phyloP scores from a whole-genome alignment of 1,140 invertebrate genomes.

The Pogonomyrmex barbatus region DNA sequence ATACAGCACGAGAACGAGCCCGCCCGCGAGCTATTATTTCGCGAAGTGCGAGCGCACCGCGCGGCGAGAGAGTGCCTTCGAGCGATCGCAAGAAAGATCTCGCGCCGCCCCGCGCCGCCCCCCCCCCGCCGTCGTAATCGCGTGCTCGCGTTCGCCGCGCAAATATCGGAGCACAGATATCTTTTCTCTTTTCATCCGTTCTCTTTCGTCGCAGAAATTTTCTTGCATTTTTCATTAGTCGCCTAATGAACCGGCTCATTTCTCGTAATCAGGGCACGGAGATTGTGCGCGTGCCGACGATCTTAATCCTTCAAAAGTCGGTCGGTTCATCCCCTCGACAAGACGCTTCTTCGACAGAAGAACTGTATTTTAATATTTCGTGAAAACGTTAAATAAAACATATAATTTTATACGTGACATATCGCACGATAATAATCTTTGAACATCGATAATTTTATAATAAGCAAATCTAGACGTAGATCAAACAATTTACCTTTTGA shows the following conservation, averaged over 20 bases:
- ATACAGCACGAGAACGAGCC: slow-evolving; percentile 55
- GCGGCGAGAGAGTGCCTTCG: slow-evolving; percentile 16
- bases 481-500: background rate
- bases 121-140: slow-evolving; percentile 11
- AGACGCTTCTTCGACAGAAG: background rate
- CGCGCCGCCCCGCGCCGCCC: background rate
- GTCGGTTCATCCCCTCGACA: background rate
- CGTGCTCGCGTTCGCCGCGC: slow-evolving; percentile 38
- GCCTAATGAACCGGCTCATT: background rate
- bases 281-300: background rate
- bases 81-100: slow-evolving; percentile 47
- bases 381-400: background rate
- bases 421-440: background rate
- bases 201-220: slow-evolving; percentile 16
- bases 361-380: too few species aligned
- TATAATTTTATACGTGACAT: background rate
- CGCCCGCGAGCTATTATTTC: slow-evolving; percentile 58
- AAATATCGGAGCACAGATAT: slow-evolving; percentile 32
- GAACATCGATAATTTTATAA: background rate
- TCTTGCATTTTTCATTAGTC: slow-evolving; percentile 28
- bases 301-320: slow-evolving; percentile 8
- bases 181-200: background rate
- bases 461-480: background rate
- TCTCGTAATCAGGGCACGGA: slow-evolving; percentile 6
- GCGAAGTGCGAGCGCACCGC: slow-evolving; percentile 38